A percentile compares a stretch with the other conserved stretches of the same genome.
Evolutionary conservation across 2,888 invertebrate species (phyloP).

Genomic region (Tetranychus piercei): DNA sequence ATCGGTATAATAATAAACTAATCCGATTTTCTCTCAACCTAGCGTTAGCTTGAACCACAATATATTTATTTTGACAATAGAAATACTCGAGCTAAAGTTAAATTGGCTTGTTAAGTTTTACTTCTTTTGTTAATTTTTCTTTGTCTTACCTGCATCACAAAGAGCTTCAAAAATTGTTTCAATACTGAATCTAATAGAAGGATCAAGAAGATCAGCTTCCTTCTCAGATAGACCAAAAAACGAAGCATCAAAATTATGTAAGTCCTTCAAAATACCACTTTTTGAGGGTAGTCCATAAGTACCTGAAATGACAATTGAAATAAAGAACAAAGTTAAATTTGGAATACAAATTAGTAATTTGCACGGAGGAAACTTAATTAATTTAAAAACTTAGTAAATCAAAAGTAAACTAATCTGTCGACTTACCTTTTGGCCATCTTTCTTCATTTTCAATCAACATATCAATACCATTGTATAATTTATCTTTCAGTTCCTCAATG

Average conservation of each 20-base stretch:
- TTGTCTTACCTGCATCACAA: slow-evolving; percentile 51
- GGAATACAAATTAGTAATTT: slow-evolving; percentile 52
- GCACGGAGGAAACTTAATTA: slow-evolving; percentile 42
- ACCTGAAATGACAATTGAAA: background rate
- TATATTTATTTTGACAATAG: too few species aligned
- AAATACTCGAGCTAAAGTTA: too few species aligned
- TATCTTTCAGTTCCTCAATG: slow-evolving; percentile 75
- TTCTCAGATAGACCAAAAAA: slow-evolving; percentile 76
- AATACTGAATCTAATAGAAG: slow-evolving; percentile 57
- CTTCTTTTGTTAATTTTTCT: background rate
- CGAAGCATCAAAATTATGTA: slow-evolving; percentile 59
- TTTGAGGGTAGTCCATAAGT: background rate
- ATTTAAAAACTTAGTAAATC: background rate
- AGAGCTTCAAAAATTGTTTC: slow-evolving; percentile 42
- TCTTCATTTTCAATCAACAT: slow-evolving; percentile 63
- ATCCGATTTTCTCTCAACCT: too few species aligned
- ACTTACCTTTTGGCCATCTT: slow-evolving; percentile 35
- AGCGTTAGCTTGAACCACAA: too few species aligned
- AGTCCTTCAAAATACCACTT: slow-evolving; percentile 37
- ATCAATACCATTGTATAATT: slow-evolving; percentile 59
- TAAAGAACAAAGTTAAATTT: slow-evolving; percentile 36
- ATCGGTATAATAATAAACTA: too few species aligned
- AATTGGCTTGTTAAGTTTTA: background rate
- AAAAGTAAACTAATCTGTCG: background rate
- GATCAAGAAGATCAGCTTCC: slow-evolving; percentile 76